Evolutionary conservation across 2,113 vertebrate species (phyloP).

Genomic region (Caloenas nicobarica): DNA sequence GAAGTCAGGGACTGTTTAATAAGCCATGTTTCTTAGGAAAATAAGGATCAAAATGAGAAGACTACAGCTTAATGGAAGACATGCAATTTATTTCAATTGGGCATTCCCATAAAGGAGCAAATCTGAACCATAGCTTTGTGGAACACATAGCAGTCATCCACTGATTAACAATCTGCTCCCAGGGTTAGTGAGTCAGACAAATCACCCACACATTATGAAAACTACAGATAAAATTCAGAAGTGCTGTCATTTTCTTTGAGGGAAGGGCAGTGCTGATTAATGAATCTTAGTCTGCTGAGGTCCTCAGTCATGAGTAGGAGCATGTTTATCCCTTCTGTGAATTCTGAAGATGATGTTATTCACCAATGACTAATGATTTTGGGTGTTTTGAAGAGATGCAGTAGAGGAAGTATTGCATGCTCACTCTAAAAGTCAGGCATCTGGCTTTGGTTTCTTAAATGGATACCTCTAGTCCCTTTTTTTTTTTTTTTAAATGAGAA

Average conservation of each 20-base stretch:
- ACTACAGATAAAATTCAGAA: background rate
- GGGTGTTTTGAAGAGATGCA: background rate
- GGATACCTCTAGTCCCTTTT: background rate
- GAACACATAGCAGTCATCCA: background rate
- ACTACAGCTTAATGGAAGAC: background rate
- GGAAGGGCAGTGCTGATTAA: background rate
- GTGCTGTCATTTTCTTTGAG: background rate
- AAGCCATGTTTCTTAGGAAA: background rate
- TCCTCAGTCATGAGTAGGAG: background rate
- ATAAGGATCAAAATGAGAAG: background rate
- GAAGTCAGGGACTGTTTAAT: background rate
- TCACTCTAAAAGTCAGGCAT: background rate
- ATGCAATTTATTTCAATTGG: background rate
- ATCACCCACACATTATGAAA: background rate
- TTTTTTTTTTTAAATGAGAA: background rate
- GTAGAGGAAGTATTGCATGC: background rate
- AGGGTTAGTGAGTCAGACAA: conserved; percentile 30
- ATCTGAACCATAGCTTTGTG: conserved; percentile 13
- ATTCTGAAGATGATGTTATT: background rate
- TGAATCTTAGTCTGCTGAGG: background rate
- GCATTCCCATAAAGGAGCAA: background rate
- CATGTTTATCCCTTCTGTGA: background rate
- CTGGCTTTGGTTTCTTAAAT: background rate
- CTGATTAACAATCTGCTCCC: background rate
- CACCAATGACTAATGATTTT: background rate